These are phyloP conservation scores for Emydoidea blandingii DNA, from an alignment of 2,797 vertebrate species.

Conservation along the genomic window DNA sequence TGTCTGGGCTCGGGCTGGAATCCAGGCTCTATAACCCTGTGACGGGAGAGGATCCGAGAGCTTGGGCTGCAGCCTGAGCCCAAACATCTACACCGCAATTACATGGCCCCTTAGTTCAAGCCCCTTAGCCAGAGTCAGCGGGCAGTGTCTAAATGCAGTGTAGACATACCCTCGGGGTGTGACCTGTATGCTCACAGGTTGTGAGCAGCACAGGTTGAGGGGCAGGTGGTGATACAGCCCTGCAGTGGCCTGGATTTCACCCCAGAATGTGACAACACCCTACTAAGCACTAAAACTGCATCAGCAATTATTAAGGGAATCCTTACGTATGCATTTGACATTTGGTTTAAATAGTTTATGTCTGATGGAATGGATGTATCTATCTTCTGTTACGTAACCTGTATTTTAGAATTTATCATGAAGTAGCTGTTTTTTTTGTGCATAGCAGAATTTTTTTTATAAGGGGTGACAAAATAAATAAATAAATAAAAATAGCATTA, in stretches of 20 bases:
- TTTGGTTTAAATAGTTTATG: slow-evolving; percentile 14
- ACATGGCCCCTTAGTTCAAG: background rate
- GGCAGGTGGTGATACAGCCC: background rate
- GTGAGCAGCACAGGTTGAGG: background rate
- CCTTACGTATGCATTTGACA: background rate
- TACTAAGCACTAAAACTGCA: background rate
- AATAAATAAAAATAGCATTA: background rate
- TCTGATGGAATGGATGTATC: background rate
- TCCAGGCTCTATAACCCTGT: background rate
- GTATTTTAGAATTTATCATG: background rate
- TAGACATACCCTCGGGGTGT: background rate
- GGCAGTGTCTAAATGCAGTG: background rate
- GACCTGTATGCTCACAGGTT: background rate
- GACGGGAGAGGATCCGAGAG: no score
- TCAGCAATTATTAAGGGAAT: background rate
- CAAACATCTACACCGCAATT: background rate
- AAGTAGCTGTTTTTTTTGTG: background rate
- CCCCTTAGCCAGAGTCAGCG: background rate
- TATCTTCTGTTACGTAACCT: background rate
- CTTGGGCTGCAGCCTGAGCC: no score
- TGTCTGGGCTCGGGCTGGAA: background rate
- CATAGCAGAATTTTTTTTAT: background rate
- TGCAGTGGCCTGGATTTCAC: background rate
- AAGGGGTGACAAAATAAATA: no score
- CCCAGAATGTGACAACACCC: background rate